Evolutionary conservation across 2,888 invertebrate genomes (phyloP).

Genomic region (Drepanosiphum platanoidis): DNA sequence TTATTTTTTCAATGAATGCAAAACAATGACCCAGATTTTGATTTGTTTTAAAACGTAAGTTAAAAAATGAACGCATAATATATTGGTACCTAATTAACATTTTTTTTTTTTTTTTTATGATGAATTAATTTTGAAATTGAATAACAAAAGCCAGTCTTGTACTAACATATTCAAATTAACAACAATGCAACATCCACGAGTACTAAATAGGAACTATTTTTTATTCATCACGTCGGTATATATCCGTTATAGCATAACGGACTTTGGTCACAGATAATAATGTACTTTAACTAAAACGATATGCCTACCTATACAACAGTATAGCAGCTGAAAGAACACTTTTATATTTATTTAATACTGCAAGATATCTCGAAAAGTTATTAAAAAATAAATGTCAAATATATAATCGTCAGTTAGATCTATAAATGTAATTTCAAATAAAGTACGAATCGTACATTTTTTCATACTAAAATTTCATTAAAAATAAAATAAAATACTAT

Average conservation of each 20-base stretch:
- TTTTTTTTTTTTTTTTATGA: neutral
- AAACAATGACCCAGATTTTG: neutral
- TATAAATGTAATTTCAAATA: too few relatives aligned
- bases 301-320: too few relatives aligned
- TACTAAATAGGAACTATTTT: constrained; percentile 16
- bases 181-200: neutral
- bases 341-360: too few relatives aligned
- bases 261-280: neutral
- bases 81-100: too few relatives aligned
- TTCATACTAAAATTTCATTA: too few relatives aligned
- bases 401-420: too few relatives aligned
- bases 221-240: neutral
- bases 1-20: neutral
- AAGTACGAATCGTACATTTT: too few relatives aligned
- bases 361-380: too few relatives aligned
- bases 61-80: neutral
- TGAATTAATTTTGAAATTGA: neutral
- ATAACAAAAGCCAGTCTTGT: neutral
- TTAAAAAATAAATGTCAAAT: too few relatives aligned
- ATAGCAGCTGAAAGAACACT: too few relatives aligned
- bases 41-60: neutral
- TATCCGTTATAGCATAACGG: constrained; percentile 4
- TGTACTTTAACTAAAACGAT: neutral
- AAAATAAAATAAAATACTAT: too few relatives aligned
- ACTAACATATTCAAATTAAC: constrained; percentile 14